Base-by-base conservation (phyloP, 2,113 vertebrate species). In the Myotis davidii region DNA sequence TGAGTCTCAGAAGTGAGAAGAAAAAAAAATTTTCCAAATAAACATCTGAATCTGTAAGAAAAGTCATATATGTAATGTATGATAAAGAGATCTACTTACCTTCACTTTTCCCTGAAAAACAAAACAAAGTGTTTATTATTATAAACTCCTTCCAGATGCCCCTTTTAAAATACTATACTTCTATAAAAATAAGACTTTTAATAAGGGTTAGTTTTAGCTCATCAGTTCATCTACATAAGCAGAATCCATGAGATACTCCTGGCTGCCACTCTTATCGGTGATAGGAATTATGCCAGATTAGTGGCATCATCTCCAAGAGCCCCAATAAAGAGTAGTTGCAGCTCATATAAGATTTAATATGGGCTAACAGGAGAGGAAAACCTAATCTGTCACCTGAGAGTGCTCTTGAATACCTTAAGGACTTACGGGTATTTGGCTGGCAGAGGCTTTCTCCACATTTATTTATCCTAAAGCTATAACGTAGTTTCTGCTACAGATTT, bases 101-200 rank as follows among this genome's bases (percentile, higher is more conserved):
- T 96, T 98, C 92, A 90, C 77, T 96, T 97, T 97, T 97, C 76
- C 97, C 98, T 98, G 91, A 95, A 97, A 97, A 90, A 92, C 74
- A 97, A 97, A 97, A 95, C 37, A 97, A 94, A 96, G 94, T 25
- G 18, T 64, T 59, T 37, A 92, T 95, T 67, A 93, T 54, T 88
- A 81, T 59, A 93, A 91, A 82, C 23, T 74, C 32, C 45, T 96
- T 79, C 83, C 39, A 76, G 10, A 29, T 69, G 61, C 2, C 34
- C 34, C 27, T 77, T 86, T 91, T 92, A 65, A 56, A 78, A 90
- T 69, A 48, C 20, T 91, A 72, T 9, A 59, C 17, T 50, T 83
- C 34, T 32, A 69, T 74, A 72, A 96, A 87, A 92, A 61, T 32
- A 82, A 76, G 50, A 72, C 37, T 27, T 67, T 81, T 32, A 79